phyloP scores from a whole-genome alignment of 2,113 vertebrate genomes.

The human (Homo sapiens) region DNA sequence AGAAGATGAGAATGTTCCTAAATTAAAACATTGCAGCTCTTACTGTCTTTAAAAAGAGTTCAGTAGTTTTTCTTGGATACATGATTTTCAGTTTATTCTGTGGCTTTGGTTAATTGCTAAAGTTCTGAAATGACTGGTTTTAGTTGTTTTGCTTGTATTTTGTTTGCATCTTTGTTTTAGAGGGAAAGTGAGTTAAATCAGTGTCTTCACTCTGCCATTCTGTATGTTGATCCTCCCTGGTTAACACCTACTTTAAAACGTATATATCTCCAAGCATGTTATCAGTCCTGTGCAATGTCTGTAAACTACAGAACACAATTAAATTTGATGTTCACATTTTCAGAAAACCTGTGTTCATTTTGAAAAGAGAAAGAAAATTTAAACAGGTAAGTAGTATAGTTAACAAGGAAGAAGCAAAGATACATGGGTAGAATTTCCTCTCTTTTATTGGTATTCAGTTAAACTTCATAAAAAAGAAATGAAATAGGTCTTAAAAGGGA shows the following conservation, averaged over 20 bases:
- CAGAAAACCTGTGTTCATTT: background rate
- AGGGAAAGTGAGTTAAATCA: background rate
- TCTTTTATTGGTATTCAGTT: constrained; percentile 51
- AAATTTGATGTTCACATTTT: constrained; percentile 22
- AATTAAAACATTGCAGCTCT: background rate
- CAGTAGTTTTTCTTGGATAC: background rate
- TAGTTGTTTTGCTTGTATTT: background rate
- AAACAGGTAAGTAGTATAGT: background rate
- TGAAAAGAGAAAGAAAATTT: background rate
- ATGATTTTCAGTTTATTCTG: background rate
- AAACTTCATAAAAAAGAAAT: constrained; percentile 61
- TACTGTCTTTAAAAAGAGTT: background rate
- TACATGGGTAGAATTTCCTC: constrained; percentile 4
- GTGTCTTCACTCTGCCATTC: background rate
- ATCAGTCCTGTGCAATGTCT: background rate
- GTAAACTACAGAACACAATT: background rate
- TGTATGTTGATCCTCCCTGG: background rate
- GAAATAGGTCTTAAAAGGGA: constrained; percentile 41
- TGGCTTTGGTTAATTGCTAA: background rate
- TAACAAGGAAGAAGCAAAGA: constrained; percentile 47
- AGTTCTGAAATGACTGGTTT: background rate
- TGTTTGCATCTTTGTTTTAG: background rate
- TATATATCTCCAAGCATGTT: background rate
- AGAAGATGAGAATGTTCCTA: background rate
- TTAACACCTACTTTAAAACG: background rate